These are phyloP conservation scores for Brachionus rubens DNA, from an alignment of 1,140 invertebrate genomes.

Conservation along the genomic window DNA sequence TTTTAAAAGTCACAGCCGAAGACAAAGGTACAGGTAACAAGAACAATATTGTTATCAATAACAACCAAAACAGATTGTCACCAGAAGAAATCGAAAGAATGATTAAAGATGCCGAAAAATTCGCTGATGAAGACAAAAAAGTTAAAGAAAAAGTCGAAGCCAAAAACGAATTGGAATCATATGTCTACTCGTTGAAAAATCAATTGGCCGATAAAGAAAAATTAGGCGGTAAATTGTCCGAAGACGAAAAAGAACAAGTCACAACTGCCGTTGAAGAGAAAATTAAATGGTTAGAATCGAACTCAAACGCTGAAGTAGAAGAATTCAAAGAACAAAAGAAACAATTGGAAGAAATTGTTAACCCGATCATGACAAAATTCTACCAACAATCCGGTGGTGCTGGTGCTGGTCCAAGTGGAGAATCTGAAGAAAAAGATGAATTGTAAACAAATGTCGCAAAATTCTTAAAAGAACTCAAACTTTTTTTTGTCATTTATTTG, in stretches of 20 bases:
- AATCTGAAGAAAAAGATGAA: conserved; percentile 45
- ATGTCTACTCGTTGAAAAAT: conserved; percentile 95
- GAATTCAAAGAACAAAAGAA: conserved; percentile 97
- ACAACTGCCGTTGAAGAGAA: conserved; percentile 89
- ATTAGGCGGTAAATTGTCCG: conserved; percentile 82
- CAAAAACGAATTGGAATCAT: conserved; percentile 81
- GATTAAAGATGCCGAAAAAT: conserved; percentile 97
- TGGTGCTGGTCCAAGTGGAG: background rate
- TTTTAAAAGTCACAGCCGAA: conserved; percentile 81
- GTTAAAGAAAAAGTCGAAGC: conserved; percentile 93
- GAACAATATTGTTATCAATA: conserved; percentile 97
- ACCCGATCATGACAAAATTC: conserved; percentile 94
- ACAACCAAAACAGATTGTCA: conserved; percentile 91
- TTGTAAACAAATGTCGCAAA: no score
- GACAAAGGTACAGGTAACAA: conserved; percentile 97
- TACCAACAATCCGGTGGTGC: conserved; percentile 72
- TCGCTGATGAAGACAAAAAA: conserved; percentile 96
- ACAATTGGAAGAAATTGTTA: conserved; percentile 86
- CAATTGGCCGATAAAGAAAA: conserved; percentile 89
- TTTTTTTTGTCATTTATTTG: background rate
- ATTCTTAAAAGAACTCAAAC: background rate
- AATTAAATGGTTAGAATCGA: conserved; percentile 96
- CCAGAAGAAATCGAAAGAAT: conserved; percentile 97
- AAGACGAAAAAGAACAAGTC: conserved; percentile 90
- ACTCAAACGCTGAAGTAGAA: conserved; percentile 86